Conservation (phyloP, 2,888 invertebrate species). For the Leptinotarsa rubiginosa region DNA sequence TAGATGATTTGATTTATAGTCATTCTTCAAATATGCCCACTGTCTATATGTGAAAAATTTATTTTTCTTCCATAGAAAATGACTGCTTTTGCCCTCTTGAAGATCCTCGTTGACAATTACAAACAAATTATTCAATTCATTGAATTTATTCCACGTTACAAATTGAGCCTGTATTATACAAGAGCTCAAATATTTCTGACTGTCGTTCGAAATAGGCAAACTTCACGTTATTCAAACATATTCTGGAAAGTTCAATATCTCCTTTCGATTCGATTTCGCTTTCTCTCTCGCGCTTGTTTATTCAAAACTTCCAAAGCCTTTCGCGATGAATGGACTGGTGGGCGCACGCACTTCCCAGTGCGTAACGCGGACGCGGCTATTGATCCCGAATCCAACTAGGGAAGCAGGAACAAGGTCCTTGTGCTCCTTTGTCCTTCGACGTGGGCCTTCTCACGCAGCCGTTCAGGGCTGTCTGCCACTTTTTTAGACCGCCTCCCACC, state of each 20-base stretch:
- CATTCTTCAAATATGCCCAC: too few species aligned
- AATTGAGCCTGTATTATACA: too few species aligned
- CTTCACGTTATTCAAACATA: background rate
- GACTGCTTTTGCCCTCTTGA: too few species aligned
- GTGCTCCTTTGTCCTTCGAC: constrained; percentile 43
- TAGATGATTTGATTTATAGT: too few species aligned
- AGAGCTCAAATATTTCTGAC: too few species aligned
- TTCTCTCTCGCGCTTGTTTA: constrained; percentile 21
- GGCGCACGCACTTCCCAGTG: constrained; percentile 36
- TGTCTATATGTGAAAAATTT: too few species aligned
- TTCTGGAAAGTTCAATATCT: background rate
- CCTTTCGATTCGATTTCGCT: background rate
- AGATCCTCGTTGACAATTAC: too few species aligned
- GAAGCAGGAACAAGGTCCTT: constrained; percentile 52
- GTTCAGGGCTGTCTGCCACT: constrained; percentile 27
- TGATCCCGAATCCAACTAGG: constrained; percentile 47
- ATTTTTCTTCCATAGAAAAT: too few species aligned
- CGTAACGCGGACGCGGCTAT: constrained; percentile 40
- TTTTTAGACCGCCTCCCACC: constrained; percentile 8
- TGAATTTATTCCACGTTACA: too few species aligned
- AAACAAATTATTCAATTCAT: too few species aligned
- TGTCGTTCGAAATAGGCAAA: background rate
- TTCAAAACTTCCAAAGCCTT: constrained; percentile 25
- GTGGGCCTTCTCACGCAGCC: constrained; percentile 19
- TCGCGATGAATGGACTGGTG: constrained; percentile 26